These are phyloP conservation scores for Drosophila macrospina DNA, from an alignment of 2,888 invertebrate species.

Conservation along the genomic window DNA sequence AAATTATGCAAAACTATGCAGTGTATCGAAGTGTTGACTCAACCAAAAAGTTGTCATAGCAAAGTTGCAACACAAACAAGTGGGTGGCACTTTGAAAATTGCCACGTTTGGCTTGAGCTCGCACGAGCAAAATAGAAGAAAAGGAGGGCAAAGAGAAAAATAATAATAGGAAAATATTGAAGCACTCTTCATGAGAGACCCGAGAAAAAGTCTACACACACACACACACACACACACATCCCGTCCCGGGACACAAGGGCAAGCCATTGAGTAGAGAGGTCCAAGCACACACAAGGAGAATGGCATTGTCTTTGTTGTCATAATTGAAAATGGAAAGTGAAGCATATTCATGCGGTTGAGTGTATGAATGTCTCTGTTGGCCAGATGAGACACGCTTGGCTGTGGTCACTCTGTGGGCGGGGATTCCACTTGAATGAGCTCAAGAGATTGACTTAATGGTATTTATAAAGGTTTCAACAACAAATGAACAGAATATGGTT, in stretches of 20 bases:
- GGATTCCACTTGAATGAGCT: constrained; percentile 21
- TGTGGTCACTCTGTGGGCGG: constrained; percentile 22
- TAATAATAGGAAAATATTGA: constrained; percentile 46
- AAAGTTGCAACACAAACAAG: constrained; percentile 16
- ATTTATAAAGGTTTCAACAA: constrained; percentile 18
- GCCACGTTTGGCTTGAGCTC: constrained; percentile 19
- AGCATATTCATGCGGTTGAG: constrained; percentile 36
- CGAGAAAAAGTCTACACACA: constrained; percentile 28
- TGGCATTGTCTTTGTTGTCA: constrained; percentile 59
- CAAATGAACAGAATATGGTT: neutral
- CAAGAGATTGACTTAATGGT: constrained; percentile 21
- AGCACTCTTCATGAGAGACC: constrained; percentile 64
- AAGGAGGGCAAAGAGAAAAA: constrained; percentile 10
- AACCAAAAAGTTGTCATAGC: constrained; percentile 15
- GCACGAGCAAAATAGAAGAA: neutral
- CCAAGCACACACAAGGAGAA: constrained; percentile 37
- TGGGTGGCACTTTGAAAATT: constrained; percentile 24
- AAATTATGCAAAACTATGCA: constrained; percentile 50
- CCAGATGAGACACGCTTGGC: constrained; percentile 24
- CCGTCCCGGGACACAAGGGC: constrained; percentile 23
- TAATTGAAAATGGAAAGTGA: constrained; percentile 76
- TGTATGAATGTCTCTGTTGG: constrained; percentile 16
- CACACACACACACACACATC: too few species aligned
- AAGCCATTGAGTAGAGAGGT: constrained; percentile 20
- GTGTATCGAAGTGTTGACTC: constrained; percentile 4